Base-by-base conservation (phyloP, 2,888 invertebrate genomes). In the Chironomus tentans region DNA sequence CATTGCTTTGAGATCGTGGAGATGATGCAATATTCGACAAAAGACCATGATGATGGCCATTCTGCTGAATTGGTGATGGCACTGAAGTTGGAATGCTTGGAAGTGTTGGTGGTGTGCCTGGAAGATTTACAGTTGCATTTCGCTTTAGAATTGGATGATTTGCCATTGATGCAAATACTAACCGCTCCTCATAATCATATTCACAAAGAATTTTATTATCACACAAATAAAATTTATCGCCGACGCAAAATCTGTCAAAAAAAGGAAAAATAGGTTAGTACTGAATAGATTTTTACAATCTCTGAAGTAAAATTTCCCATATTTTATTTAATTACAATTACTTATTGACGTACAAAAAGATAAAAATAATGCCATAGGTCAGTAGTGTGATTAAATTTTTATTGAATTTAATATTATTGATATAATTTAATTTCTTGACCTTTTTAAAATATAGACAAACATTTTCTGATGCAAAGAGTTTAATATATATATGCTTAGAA, bases 131-230 rank as follows among this genome's bases (percentile, higher is more conserved):
- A n/a, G 68, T 61, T n/a, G 83, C 84, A 77, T 84, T 84, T 4
- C 84, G 82, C 78, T 84, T 84, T 68, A 84, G 79, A 82, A 84
- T 83, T 77, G 95, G 94, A 83, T 94, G 94, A 86, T 93, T 92
- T 69, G 94, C 93, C 93, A 97, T 94, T 82, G 94, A 95, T 78
- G 97, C 96, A 83, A 97, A 97, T 78, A 97, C 94, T 84, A 96
- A 87, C 79, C 97, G 87, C 85, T 98, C 97, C 82, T 97, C 97
- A 83, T 97, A 98, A 84, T 98, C 98, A 83, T 97, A 97, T 85
- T 97, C 97, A 86, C 98, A 98, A 75, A 98, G 89, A 79, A 98
- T 97, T 87, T 97, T 96, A 86, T 97, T 97, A 85, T 97, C 97
- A 85, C 95, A 96, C 80, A 98, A 86, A 85, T 97, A 98, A 85